Evolutionary conservation across 2,888 invertebrate genomes (phyloP).

Genomic region (Acanthosepion lycidas): DNA sequence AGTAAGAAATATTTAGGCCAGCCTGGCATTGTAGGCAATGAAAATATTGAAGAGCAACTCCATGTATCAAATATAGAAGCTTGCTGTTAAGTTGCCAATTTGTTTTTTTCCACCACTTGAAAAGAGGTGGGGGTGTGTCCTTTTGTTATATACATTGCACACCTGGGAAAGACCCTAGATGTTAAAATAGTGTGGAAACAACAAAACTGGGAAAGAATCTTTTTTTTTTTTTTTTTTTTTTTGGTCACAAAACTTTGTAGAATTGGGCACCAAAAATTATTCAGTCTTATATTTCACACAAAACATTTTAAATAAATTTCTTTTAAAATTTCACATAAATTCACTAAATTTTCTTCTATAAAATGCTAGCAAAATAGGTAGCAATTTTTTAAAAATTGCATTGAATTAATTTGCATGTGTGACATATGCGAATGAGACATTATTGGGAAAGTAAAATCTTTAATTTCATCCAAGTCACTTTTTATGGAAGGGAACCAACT

Average conservation of each 20-base stretch:
- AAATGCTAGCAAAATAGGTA: conserved; percentile 8
- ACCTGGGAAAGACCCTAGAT: no score
- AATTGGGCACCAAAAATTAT: background rate
- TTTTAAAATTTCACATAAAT: background rate
- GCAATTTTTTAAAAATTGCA: background rate
- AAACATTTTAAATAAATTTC: background rate
- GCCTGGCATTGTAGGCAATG: no score
- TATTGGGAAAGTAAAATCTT: background rate
- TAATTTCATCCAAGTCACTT: background rate
- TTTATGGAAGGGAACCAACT: background rate
- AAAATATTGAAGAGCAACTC: no score
- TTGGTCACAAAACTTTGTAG: background rate
- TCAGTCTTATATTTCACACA: background rate
- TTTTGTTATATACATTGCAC: no score
- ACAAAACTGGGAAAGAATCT: no score
- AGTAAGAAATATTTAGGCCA: no score
- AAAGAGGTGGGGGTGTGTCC: no score
- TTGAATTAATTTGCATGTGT: background rate
- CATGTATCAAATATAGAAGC: no score
- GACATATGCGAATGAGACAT: background rate
- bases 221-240: no score
- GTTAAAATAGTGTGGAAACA: no score
- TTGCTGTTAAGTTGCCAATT: no score
- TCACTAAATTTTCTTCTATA: background rate
- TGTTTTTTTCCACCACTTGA: no score